Base-by-base conservation (phyloP, 2,113 vertebrate species). In the Prunella fulvescens region DNA sequence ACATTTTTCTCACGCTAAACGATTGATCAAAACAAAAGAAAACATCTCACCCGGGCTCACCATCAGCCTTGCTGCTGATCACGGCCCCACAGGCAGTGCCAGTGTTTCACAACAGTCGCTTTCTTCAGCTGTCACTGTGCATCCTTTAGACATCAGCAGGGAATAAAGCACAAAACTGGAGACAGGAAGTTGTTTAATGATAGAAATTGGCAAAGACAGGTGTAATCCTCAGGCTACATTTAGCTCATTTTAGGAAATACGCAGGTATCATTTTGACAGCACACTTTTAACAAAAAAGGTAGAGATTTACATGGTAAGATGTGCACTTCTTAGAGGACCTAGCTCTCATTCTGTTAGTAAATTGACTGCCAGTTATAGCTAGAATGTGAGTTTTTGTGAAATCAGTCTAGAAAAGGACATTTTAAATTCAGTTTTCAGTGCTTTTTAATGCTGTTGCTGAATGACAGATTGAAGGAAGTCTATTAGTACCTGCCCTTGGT, bases 211-310 rank as follows among this genome's bases (percentile, higher is more conserved):
- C 80, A 81, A 67, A 79, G 94, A 84, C 92, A 94, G 83, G 60
- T 96, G 83, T 74, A 92, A 94, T 81, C 92, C 86, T 96, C 82
- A n/a, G 86, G 92, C 80, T 80, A 87, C 92, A 86, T 92, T 50
- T 80, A 88, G 48, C 17, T 86, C 51, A 17, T 71, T 96, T 96
- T 86, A 73, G 69, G 65, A 88, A 92, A 89, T 56, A 84, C 3
- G 1, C 88, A 81, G 92, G 82, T 93, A 91, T 70, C 42, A 42
- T 81, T 94, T 91, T 81, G 94, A 94, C 87, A 95, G 67, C 62
- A 31, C 2, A 8, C 33, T 73, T 90, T 73, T 66, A 76, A 35
- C 48, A 89, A 35, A 65, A 69, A 69, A 62, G 26, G 13, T 85
- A 78, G 48, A 79, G n/a, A 81, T 37, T 85, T 70, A 37, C 24